A percentile compares a stretch with the other conserved stretches of the same genome.
phyloP scores from a whole-genome alignment of 2,797 vertebrate species.

The Intellagama lesueurii region DNA sequence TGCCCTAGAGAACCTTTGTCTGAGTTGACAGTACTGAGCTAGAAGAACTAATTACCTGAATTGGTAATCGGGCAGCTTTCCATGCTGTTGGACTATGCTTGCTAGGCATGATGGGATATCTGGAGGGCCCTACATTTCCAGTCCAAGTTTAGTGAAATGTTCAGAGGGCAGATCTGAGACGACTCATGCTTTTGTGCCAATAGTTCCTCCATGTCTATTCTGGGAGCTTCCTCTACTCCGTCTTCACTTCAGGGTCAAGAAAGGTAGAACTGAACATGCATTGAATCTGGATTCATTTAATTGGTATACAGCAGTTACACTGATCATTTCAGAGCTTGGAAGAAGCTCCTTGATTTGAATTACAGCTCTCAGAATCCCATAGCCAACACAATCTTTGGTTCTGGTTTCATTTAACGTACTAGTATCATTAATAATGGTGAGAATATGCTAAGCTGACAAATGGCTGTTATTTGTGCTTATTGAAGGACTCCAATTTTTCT shows the following conservation, averaged over 20 bases:
- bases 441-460: conserved; percentile 2
- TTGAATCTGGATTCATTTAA: not conserved
- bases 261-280: not conserved
- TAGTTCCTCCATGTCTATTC: not conserved
- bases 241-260: not conserved
- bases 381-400: not conserved
- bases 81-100: no score
- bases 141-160: not conserved
- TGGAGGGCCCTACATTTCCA: not conserved
- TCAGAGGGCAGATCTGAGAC: not conserved
- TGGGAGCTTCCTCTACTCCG: not conserved
- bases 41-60: no score
- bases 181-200: not conserved
- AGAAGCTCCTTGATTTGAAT: no score
- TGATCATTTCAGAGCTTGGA: no score
- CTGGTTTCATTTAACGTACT: not conserved
- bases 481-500: not conserved
- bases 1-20: no score
- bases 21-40: no score
- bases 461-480: not conserved
- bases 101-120: no score
- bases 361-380: no score
- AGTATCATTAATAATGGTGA: not conserved
- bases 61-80: no score
- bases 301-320: no score